Base-by-base conservation (phyloP, 2,797 vertebrate species). In the Argentina silus region DNA sequence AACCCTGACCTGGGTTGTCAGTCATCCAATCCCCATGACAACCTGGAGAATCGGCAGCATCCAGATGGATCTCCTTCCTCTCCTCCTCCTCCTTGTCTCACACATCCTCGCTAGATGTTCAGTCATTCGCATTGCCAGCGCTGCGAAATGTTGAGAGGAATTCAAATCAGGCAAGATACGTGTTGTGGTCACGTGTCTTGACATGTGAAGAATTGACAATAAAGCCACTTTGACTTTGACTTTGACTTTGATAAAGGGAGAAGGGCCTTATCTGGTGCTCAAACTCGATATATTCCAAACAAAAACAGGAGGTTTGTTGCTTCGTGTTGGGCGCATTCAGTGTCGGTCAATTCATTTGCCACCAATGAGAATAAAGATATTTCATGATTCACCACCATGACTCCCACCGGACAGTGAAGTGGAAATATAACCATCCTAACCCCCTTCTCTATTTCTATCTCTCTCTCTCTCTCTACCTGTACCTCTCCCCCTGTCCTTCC, bases 1-100 rank as follows among this genome's bases (percentile, higher is more conserved):
- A 74, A 80, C 78, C 81, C 81, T 81, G 84, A 83, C 78, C 85
- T 69, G 73, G 75, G 70, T 74, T 78, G 79, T 86, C 78, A 79
- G 21, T 81, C 79, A 75, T 76, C 3, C 3, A 64, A 79, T 83
- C 71, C 74, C 83, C 75, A 79, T 78, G 80, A 69, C 69, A 85
- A 78, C 79, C 7, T 19, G 27, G 43, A 76, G 67, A 73, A 63
- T 79, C 67, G 6, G 66, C 82, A 42, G 42, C 61, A 59, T 66
- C 60, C 71, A 72, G 73, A 79, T 66, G 50, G 74, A 81, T 77
- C 64, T 76, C 66, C 73, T 78, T 65, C 21, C 55, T 62, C 6
- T 65, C 66, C 55, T 48, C 1, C 19, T 21, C 19, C 62, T 36
- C 61, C 43, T 2, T 2, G 63, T 70, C 67, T 63, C 15, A 53